Conservation (phyloP, 2,113 vertebrate species). For the Neotoma lepida region DNA sequence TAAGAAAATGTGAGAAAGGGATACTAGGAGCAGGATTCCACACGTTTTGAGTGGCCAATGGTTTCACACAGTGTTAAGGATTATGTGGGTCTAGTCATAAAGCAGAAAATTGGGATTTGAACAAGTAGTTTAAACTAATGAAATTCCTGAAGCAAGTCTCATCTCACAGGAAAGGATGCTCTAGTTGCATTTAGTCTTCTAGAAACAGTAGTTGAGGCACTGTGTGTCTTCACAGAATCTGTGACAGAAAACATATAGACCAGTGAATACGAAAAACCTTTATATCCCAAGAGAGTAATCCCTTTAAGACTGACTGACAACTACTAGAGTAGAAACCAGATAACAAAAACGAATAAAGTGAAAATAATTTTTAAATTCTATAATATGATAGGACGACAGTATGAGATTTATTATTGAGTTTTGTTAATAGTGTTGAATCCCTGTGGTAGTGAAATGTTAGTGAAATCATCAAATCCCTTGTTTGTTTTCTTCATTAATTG, state of each 20-base stretch:
- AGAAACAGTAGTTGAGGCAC: not conserved
- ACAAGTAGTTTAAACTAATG: not conserved
- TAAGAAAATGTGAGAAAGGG: not conserved
- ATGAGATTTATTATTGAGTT: not conserved
- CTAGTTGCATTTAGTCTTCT: not conserved
- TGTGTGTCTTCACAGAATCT: not conserved
- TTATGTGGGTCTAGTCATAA: not conserved
- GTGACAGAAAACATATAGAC: not conserved
- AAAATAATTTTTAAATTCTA: not conserved
- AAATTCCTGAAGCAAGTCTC: not conserved
- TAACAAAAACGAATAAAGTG: not conserved
- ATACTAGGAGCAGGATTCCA: not conserved
- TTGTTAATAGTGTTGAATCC: not conserved
- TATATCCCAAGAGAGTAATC: not conserved
- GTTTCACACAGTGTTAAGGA: not conserved
- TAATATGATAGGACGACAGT: not conserved
- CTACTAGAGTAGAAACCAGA: not conserved
- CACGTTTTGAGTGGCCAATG: not conserved
- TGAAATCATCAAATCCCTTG: not conserved
- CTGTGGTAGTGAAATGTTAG: not conserved
- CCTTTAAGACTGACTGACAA: not conserved
- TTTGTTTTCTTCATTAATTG: not conserved
- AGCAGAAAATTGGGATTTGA: not conserved
- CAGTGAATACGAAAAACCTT: not conserved
- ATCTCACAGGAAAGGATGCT: not conserved